Conservation (phyloP, 2,888 invertebrate genomes). For the Cosmia trapezina region DNA sequence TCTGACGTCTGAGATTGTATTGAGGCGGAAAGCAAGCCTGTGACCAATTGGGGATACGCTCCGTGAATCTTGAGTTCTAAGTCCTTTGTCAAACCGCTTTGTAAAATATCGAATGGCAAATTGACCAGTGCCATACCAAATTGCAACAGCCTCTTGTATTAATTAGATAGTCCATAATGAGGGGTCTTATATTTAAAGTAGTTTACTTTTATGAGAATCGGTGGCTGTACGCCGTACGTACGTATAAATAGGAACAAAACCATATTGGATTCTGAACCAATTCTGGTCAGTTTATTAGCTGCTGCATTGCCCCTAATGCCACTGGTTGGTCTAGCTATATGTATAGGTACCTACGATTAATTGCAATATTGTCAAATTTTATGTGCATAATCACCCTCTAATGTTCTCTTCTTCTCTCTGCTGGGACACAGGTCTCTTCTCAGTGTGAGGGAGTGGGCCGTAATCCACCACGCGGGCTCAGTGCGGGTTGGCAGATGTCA, state of each 20-base stretch:
- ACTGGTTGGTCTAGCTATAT: neutral
- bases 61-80: slow-evolving; percentile 54
- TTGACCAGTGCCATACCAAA: slow-evolving; percentile 18
- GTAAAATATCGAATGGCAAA: slow-evolving; percentile 11
- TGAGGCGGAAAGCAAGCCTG: slow-evolving; percentile 71
- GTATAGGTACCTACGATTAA: no score
- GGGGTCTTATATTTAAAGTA: no score
- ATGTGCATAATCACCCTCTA: no score
- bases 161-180: neutral
- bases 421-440: no score
- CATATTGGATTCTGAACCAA: neutral
- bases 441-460: no score
- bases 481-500: no score
- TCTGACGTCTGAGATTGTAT: slow-evolving; percentile 54
- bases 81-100: slow-evolving; percentile 34
- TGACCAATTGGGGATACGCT: slow-evolving; percentile 71
- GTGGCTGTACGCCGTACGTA: no score
- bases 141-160: neutral
- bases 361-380: no score
- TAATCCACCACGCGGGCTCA: no score
- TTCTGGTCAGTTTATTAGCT: neutral
- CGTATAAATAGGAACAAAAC: neutral
- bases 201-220: no score
- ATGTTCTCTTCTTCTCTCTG: no score
- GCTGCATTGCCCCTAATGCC: neutral